Base-by-base conservation (phyloP, 1,140 invertebrate species). In the Cydia pomonella region DNA sequence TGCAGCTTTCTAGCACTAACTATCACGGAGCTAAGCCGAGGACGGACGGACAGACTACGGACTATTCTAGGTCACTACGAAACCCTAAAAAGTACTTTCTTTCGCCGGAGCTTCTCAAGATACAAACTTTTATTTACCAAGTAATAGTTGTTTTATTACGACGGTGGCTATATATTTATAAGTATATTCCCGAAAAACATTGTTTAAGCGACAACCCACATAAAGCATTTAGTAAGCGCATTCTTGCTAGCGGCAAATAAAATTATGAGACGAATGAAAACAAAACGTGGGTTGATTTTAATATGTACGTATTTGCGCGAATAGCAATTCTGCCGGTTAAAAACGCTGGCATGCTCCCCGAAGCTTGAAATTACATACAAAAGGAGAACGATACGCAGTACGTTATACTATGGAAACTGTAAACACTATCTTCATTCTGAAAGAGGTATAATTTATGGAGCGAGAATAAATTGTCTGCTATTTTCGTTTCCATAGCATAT, bases 331-430 rank as follows among this genome's bases (percentile, higher is more conserved):
- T 27, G 72, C 72, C 64, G 64, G 64, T 69, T 69, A 69, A 69
- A 79, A 79, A 77, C 76, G 69, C 78, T 73, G 75, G 77, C 79
- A 76, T 74, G 79, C 77, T 79, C 76, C 69, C 72, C 74, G 50
- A 76, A 80, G 82, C 80, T 63, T 80, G 79, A 80, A 83, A 82
- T 82, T 82, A 78, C 79, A 78, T 78, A 72, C 73, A 83, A 79
- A 81, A 79, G 72, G 73, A 76, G 79, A 76, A 72, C 77, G 76
- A 77, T 38, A 64, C 25, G 18, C 21, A 33, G 47, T 21, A 38
- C n/a, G 63, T 66, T 66, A 33, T 69, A 38, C 64, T 69, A 33
- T 69, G 27, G 33, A 69, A 33, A 69, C 64, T 69, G 64, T 69
- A 69, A 69, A 33, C 29, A 69, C 64, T 69, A 69, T 69, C 64